A percentile compares a stretch with the other conserved stretches of the same genome.
Conservation (phyloP, 2,113 vertebrate species). For the Nesoenas mayeri region DNA sequence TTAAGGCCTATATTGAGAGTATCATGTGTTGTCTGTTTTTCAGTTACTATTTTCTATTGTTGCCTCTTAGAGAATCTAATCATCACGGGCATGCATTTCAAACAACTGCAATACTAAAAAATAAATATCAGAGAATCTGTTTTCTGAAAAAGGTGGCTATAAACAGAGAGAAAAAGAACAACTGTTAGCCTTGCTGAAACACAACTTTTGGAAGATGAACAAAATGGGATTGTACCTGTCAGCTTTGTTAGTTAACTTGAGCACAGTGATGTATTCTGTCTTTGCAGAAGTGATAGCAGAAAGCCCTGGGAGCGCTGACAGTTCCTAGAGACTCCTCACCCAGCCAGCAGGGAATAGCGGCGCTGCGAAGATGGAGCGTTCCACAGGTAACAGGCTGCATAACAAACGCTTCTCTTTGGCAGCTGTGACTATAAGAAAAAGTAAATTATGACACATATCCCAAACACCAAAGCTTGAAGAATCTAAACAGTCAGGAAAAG, state of each 20-base stretch:
- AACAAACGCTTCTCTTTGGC: background rate
- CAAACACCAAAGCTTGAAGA: constrained; percentile 50
- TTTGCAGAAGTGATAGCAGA: background rate
- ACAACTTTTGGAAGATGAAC: background rate
- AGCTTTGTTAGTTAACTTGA: background rate
- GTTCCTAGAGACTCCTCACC: constrained; percentile 1
- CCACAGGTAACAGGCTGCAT: background rate
- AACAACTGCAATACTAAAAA: background rate
- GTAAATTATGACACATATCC: constrained; percentile 8
- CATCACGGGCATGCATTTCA: background rate
- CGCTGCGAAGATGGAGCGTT: constrained; percentile 25
- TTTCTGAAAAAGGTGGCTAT: background rate
- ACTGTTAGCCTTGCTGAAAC: background rate
- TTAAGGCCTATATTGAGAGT: background rate
- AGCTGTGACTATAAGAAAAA: background rate
- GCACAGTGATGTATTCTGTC: background rate
- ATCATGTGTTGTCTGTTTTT: background rate
- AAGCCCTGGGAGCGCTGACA: background rate
- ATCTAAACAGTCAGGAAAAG: background rate
- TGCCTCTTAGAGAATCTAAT: background rate
- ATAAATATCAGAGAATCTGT: background rate
- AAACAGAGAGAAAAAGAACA: background rate
- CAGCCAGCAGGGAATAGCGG: constrained; percentile 49
- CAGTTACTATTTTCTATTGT: background rate
- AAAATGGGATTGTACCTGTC: background rate